A percentile compares a stretch with the other conserved stretches of the same genome.
phyloP scores from a whole-genome alignment of 2,113 vertebrate genomes.

The Corythaeola cristata region DNA sequence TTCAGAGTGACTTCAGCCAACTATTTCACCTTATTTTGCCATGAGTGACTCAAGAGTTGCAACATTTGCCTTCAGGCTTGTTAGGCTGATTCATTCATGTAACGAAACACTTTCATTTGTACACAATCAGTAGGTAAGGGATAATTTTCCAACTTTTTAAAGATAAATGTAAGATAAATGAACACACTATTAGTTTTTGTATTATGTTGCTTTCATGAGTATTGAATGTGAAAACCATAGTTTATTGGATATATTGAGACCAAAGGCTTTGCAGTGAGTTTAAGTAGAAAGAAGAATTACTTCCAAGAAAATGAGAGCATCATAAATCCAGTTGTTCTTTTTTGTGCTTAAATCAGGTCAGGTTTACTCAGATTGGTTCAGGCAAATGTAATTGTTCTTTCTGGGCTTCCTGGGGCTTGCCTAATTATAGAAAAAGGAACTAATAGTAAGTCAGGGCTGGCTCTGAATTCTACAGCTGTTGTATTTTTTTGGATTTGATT shows the following conservation, averaged over 20 bases:
- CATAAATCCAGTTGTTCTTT: not conserved
- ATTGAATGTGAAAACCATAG: not conserved
- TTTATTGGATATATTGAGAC: not conserved
- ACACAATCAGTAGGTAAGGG: not conserved
- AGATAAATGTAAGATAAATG: not conserved
- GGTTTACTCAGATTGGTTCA: not conserved
- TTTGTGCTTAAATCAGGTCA: not conserved
- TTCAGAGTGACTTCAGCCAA: not conserved
- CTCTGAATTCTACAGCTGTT: not conserved
- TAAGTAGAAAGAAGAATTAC: not conserved
- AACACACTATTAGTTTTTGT: not conserved
- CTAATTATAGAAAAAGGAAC: not conserved
- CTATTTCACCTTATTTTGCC: accelerated
- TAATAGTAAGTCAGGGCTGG: not conserved
- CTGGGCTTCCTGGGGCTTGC: not conserved
- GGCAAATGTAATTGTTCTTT: not conserved
- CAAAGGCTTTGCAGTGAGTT: not conserved
- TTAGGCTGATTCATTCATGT: not conserved
- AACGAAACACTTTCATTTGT: not conserved
- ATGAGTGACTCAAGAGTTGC: not conserved
- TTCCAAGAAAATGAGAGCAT: not conserved
- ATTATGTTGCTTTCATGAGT: not conserved
- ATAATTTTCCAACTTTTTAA: not conserved
- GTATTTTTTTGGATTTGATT: not conserved
- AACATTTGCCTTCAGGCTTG: not conserved